These are phyloP conservation scores for Pagrus major DNA, from an alignment of 2,113 vertebrate genomes.

Conservation along the genomic window DNA sequence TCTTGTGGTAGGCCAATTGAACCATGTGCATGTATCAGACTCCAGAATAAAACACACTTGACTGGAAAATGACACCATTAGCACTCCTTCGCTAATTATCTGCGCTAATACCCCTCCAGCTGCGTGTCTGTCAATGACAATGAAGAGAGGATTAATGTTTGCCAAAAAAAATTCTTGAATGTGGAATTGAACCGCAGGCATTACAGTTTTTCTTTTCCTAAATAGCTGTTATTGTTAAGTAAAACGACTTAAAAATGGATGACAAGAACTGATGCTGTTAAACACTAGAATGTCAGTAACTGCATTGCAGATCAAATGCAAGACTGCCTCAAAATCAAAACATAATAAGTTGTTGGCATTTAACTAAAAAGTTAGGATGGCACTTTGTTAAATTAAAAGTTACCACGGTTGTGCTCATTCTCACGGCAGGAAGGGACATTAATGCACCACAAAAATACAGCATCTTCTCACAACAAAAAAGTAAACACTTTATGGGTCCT, in stretches of 20 bases:
- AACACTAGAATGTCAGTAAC: neutral
- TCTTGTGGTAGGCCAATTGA: conserved; percentile 30
- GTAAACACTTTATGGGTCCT: neutral
- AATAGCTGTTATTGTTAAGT: conserved; percentile 10
- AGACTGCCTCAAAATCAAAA: neutral
- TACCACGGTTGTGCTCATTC: neutral
- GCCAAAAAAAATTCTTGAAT: conserved; percentile 15
- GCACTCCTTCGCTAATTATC: conserved; percentile 60
- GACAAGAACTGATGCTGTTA: neutral
- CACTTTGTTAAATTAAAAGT: neutral
- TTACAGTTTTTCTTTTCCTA: conserved; percentile 1
- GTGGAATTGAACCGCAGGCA: conserved; percentile 29
- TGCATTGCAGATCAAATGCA: conserved; percentile 15
- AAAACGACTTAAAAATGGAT: neutral
- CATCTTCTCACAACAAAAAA: neutral
- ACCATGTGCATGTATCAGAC: conserved; percentile 28
- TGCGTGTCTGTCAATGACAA: conserved; percentile 43
- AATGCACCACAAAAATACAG: neutral
- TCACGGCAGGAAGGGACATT: neutral
- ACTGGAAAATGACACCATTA: conserved; percentile 53
- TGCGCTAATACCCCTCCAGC: conserved; percentile 45
- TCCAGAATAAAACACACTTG: conserved; percentile 19
- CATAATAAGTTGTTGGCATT: neutral
- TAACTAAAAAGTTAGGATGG: neutral
- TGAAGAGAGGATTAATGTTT: conserved; percentile 51